A percentile compares a stretch with the other conserved stretches of the same genome.
Conservation (phyloP, 2,113 vertebrate species). For the Centropus bengalensis region DNA sequence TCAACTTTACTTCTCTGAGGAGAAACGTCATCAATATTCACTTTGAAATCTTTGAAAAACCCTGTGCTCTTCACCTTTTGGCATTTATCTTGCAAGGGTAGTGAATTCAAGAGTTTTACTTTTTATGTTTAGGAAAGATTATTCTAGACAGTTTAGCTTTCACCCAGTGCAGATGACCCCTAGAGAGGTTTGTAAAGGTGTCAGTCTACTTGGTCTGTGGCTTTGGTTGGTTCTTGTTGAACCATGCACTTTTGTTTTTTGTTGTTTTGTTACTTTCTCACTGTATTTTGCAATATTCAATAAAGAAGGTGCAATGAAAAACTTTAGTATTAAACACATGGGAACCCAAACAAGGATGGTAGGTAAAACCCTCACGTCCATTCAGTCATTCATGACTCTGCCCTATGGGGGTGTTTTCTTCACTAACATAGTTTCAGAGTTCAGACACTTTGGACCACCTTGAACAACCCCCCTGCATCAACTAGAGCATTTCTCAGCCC, state of each 20-base stretch:
- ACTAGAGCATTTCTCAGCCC: not conserved
- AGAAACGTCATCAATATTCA: not conserved
- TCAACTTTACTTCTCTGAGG: not conserved
- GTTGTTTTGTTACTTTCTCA: not conserved
- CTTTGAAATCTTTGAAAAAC: not conserved
- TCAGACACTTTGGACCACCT: not conserved
- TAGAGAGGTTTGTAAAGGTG: not conserved
- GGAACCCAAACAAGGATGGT: not conserved
- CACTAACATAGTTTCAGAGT: not conserved
- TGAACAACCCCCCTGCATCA: not conserved
- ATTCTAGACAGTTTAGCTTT: not conserved
- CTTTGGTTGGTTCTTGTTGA: not conserved
- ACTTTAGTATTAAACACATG: not conserved
- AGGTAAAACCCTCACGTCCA: not conserved
- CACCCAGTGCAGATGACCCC: not conserved
- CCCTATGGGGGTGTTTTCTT: not conserved
- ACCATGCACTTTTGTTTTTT: not conserved
- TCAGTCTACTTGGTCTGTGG: not conserved
- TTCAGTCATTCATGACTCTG: not conserved
- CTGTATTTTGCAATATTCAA: not conserved
- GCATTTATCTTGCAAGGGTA: not conserved
- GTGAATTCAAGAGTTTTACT: not conserved
- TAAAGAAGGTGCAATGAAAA: not conserved
- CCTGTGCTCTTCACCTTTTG: not conserved
- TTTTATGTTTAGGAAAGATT: not conserved